These are phyloP conservation scores for Holacanthus passer DNA, from an alignment of 2,113 vertebrate genomes.

Conservation along the genomic window DNA sequence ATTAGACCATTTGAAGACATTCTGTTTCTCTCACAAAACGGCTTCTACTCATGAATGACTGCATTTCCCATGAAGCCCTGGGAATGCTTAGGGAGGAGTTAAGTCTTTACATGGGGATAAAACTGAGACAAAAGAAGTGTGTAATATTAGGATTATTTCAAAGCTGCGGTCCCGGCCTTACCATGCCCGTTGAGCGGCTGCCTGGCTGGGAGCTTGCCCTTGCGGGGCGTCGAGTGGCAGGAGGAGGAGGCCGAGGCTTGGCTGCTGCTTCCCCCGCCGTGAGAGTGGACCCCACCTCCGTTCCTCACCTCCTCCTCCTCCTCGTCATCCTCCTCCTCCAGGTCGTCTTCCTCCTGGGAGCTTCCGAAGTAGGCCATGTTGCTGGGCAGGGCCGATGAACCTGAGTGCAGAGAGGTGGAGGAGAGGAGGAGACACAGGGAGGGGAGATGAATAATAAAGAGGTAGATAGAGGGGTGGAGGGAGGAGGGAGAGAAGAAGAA, in stretches of 20 bases:
- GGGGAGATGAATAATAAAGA: slow-evolving; percentile 47
- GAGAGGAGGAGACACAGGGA: neutral
- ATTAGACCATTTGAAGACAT: too few relatives aligned
- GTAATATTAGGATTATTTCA: too few relatives aligned
- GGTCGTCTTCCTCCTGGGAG: slow-evolving; percentile 97
- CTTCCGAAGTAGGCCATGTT: slow-evolving; percentile 98
- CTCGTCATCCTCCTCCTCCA: slow-evolving; percentile 90
- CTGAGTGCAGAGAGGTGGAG: slow-evolving; percentile 73
- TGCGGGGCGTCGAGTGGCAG: slow-evolving; percentile 97
- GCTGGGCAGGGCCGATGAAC: slow-evolving; percentile 95
- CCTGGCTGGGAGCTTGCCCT: slow-evolving; percentile 91
- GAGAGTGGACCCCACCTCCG: slow-evolving; percentile 56
- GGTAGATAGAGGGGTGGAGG: neutral
- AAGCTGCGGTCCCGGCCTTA: slow-evolving; percentile 73
- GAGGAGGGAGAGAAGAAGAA: neutral
- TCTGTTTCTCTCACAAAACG: too few relatives aligned
- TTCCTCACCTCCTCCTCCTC: slow-evolving; percentile 90
- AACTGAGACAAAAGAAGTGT: too few relatives aligned
- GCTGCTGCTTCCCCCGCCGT: slow-evolving; percentile 76
- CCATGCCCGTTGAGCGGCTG: slow-evolving; percentile 94
- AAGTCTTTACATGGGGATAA: neutral
- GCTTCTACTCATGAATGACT: neutral
- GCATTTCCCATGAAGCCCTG: neutral
- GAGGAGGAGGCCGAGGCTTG: slow-evolving; percentile 91
- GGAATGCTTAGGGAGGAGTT: neutral